phyloP scores from a whole-genome alignment of 2,888 invertebrate species.

The Spialia ferax region DNA sequence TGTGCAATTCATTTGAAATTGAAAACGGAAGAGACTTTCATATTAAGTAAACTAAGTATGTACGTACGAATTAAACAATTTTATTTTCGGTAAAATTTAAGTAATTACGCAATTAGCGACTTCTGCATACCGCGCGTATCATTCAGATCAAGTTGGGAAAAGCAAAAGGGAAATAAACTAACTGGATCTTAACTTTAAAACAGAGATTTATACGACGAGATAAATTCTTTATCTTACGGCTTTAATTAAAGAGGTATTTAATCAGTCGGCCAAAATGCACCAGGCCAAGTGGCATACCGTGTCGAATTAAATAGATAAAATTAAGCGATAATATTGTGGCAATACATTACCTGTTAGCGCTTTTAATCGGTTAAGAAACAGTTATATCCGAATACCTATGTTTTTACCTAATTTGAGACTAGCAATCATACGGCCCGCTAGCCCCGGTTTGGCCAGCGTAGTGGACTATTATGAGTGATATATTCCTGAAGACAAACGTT shows the following conservation, averaged over 20 bases:
- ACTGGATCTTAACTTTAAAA: conserved; percentile 38
- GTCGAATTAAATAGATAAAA: conserved; percentile 41
- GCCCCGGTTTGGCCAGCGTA: no score
- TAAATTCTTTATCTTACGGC: conserved; percentile 39
- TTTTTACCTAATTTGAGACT: background rate
- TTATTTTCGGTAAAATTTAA: background rate
- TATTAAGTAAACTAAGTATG: no score
- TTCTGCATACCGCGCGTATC: conserved; percentile 12
- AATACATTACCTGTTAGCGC: conserved; percentile 33
- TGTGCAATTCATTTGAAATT: no score
- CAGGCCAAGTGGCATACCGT: conserved; percentile 37
- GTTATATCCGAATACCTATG: background rate
- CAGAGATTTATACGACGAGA: conserved; percentile 38
- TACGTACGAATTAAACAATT: background rate
- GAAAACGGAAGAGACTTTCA: no score
- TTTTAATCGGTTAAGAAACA: conserved; percentile 5
- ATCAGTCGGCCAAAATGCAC: conserved; percentile 40
- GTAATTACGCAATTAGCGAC: background rate
- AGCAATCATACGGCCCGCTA: background rate
- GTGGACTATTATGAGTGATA: no score
- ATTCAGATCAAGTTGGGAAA: conserved; percentile 18
- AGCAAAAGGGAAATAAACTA: conserved; percentile 30
- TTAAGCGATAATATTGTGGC: conserved; percentile 40
- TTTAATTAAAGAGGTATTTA: conserved; percentile 41
- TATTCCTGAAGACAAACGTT: no score